Evolutionary conservation across 2,113 vertebrate genomes (phyloP), one percentile per base, ranked within the genome.

Genomic region (Phyllostomus hastatus): DNA sequence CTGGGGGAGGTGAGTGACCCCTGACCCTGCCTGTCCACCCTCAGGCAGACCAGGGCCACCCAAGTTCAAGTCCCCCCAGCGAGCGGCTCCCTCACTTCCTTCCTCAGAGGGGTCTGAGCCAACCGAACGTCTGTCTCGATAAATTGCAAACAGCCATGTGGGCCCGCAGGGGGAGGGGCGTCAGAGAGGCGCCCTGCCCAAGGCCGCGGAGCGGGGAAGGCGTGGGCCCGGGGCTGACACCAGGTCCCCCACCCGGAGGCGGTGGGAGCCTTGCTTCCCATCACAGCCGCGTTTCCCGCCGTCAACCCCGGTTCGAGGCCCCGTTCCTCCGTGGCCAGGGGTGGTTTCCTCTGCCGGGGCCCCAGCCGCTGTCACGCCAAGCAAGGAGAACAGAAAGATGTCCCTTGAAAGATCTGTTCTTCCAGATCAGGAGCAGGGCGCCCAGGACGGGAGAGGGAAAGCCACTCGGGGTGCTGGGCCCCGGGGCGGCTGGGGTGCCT

Each of bases 1-100:
- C 54, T 97, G 52, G 96, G 89, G 19, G 72, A 97, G 94, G 95
- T 97, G 54, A 95, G 96, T 94, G 48, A 52, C 31, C 7, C 14
- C 43, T 31, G 57, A 2, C 46, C n/a, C 1, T 4, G 10, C 16
- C 0, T 5, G 17, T 2, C 35, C 31, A 1, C 33, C 35, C 12
- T 1, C 7, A 2, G 35, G 31, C 43, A 4, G 43, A 24, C 35
- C 79, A 22, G 22, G 8, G 5, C 7, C 43, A 54, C 57, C 38
- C n/a, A 35, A 35, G 4, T 28, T 28, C 4, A 1, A 43, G 48
- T 17, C 12, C 16, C 35, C 38, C 26, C 1, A 22, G 70, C 0
- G 3, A 67, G 50, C 5, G 10, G 38, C 8, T 35, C 11, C 14
- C 28, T 17, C 10, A 8, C 41, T 54, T 67, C 81, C 61, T 72